phyloP scores from a whole-genome alignment of 2,888 invertebrate species.

The Dryomyza anilis region DNA sequence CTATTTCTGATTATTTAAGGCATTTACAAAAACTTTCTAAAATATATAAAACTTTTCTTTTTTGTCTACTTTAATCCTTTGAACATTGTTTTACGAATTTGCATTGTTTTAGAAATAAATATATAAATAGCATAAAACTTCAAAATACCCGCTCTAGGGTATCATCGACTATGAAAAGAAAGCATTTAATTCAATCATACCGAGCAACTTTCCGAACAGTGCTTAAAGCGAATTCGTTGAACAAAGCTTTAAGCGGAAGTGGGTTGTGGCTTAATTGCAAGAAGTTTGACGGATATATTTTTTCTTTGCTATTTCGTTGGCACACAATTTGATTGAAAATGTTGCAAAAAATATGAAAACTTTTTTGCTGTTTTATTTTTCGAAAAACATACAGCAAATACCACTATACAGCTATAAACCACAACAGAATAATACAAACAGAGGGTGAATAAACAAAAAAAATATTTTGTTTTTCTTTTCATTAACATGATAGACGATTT shows the following conservation, averaged over 20 bases:
- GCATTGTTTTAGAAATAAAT: too few species aligned
- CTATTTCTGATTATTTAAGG: too few species aligned
- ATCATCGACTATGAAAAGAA: neutral
- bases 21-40: too few species aligned
- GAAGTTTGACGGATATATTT: neutral
- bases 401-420: neutral
- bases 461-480: slow-evolving; percentile 7
- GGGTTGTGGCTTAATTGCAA: slow-evolving; percentile 9
- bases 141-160: too few species aligned
- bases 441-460: neutral
- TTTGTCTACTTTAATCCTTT: too few species aligned
- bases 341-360: neutral
- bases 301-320: neutral
- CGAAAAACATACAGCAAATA: neutral
- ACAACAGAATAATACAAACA: neutral
- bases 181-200: neutral
- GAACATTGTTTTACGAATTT: too few species aligned
- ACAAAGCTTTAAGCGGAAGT: neutral
- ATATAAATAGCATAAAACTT: too few species aligned
- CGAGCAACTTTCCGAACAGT: neutral
- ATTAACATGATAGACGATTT: neutral
- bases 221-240: too few species aligned
- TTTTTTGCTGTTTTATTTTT: neutral
- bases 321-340: neutral
- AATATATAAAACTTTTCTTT: too few species aligned